phyloP scores from a whole-genome alignment of 2,113 vertebrate genomes.

The Sapajus apella region DNA sequence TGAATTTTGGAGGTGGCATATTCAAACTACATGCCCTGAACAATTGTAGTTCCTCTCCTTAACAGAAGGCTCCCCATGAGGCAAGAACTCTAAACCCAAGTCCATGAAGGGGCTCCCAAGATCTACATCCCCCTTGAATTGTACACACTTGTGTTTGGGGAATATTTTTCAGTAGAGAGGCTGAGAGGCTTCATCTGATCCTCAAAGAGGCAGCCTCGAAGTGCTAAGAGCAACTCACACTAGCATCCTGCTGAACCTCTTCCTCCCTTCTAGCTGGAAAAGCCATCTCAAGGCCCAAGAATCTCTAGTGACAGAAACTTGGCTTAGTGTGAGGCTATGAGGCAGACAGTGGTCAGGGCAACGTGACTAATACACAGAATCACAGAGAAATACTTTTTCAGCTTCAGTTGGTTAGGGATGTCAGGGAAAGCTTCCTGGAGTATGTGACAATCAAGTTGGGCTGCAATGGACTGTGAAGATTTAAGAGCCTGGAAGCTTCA shows the following conservation, averaged over 20 bases:
- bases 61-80: background rate
- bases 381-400: conserved; percentile 1
- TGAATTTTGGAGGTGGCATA: background rate
- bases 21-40: background rate
- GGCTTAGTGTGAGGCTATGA: background rate
- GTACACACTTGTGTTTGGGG: background rate
- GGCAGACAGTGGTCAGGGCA: background rate
- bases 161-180: background rate
- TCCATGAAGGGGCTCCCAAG: background rate
- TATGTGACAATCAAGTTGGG: background rate
- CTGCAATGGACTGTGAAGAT: background rate
- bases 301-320: background rate
- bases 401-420: background rate
- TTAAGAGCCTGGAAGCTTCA: background rate
- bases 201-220: background rate
- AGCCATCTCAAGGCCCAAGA: background rate
- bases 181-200: background rate
- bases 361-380: background rate
- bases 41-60: background rate
- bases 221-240: background rate
- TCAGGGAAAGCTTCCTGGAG: background rate
- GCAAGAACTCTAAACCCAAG: background rate
- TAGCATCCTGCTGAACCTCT: background rate
- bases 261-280: background rate
- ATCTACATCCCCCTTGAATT: background rate